Conservation (phyloP, 2,888 invertebrate species). For the Ptychoptera contaminata region DNA sequence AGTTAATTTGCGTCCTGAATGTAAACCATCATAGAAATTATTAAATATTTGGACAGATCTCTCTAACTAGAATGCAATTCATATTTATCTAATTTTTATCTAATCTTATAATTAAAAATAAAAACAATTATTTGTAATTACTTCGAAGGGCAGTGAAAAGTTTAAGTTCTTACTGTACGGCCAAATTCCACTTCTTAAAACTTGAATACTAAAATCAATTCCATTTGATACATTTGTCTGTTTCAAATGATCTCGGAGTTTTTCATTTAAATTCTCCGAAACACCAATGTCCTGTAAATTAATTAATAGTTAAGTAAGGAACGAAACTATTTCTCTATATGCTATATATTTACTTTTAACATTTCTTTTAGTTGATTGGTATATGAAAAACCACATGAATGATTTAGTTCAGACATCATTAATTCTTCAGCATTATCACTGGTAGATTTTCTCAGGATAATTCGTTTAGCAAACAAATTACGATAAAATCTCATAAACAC, state of each 20-base stretch:
- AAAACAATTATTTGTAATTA: constrained; percentile 26
- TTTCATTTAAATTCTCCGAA: constrained; percentile 93
- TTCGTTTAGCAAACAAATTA: constrained; percentile 95
- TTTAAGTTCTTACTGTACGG: constrained; percentile 91
- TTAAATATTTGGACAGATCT: constrained; percentile 89
- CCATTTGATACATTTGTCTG: constrained; percentile 43
- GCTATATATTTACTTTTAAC: constrained; percentile 49
- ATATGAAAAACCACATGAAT: constrained; percentile 98
- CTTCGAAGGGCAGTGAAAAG: constrained; percentile 88
- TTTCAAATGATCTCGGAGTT: constrained; percentile 74
- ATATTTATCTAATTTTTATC: too few species aligned
- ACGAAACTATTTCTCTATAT: too few species aligned
- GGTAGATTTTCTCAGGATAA: constrained; percentile 95
- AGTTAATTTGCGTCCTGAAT: constrained; percentile 92
- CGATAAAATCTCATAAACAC: constrained; percentile 99
- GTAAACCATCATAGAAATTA: constrained; percentile 88
- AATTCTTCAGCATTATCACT: constrained; percentile 98
- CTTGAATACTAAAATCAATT: constrained; percentile 91
- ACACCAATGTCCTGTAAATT: constrained; percentile 79
- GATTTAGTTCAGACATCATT: constrained; percentile 99
- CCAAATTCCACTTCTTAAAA: constrained; percentile 95
- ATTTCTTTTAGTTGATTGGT: constrained; percentile 97
- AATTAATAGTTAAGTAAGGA: background rate
- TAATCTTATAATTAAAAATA: background rate
- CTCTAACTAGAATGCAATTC: constrained; percentile 52